Base-by-base conservation (phyloP, 2,888 invertebrate species). In the Chaetoderma sp. region DNA sequence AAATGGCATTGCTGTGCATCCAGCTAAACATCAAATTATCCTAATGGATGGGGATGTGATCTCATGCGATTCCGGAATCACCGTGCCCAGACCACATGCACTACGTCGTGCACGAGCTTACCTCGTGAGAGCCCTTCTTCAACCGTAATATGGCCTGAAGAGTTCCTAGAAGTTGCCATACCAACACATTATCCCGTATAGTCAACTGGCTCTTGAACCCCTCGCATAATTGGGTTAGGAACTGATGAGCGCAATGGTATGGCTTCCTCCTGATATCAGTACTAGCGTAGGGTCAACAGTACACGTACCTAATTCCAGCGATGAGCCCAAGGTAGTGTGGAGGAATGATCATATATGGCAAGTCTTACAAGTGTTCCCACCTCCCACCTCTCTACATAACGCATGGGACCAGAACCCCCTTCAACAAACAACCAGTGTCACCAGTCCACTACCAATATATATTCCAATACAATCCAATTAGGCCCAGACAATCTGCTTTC, bases 1-100 rank as follows among this genome's bases (percentile, higher is more conserved):
- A 10, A 76, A 74, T 65, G 76, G 71, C 33, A 66, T 76, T 32
- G 21, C 64, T 4, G 50, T 74, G n/a, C 63, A 69, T 10, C 70
- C 70, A 3, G 62, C 68, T 16, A 70, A 63, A 39, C 64, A 62
- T 28, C 45, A 63, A 60, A 58, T 73, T 4, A 58, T 50, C 2
- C 63, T 73, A 10, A 45, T 49, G 30, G 63, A 55, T 32, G 44
- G 49, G 44, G 47, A 28, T 21, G 33, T 33, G 1, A 45, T 68
- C 16, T 65, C 63, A 50, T 59, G 30, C 6, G 50, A 30, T 1
- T 60, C 52, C 13, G 36, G 23, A 4, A 5, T 13, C 4, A 23
- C 13, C 57, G 27, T 28, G 8, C 27, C 13, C 13, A 5, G 21
- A 8, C 18, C 42, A 21, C n/a, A 49, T 13, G 5, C 0, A 18